Evolutionary conservation across 2,113 vertebrate species (phyloP).

Genomic region (Mastomys natalensis): DNA sequence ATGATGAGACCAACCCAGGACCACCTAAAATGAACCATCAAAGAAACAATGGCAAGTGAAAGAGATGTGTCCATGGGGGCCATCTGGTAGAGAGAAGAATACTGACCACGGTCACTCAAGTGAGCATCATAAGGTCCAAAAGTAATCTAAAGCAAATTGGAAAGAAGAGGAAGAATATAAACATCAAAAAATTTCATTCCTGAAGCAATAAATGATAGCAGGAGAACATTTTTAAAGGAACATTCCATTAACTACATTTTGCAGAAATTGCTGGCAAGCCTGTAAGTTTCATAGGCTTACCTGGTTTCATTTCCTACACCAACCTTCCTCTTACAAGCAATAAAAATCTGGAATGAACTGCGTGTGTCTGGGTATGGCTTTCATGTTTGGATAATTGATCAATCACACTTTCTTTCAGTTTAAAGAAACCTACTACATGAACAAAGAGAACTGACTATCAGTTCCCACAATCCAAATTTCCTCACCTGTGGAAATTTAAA

Average conservation of each 20-base stretch:
- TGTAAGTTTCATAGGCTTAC: background rate
- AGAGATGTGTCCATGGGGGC: background rate
- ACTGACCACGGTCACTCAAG: background rate
- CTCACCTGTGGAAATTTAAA: background rate
- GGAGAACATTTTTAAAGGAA: background rate
- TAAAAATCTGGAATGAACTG: fast-evolving
- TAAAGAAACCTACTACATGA: fast-evolving
- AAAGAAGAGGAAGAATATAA: background rate
- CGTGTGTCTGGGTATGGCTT: too few relatives aligned
- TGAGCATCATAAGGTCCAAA: background rate
- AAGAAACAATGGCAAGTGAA: background rate
- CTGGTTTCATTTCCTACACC: background rate
- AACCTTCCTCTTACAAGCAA: fast-evolving
- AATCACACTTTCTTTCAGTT: background rate
- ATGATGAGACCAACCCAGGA: background rate
- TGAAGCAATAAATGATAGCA: background rate
- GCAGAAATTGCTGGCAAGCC: background rate
- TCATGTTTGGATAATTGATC: too few relatives aligned
- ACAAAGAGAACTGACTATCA: fast-evolving
- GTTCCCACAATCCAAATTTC: background rate
- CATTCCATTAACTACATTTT: background rate
- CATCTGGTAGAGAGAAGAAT: background rate
- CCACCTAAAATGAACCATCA: background rate
- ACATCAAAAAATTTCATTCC: background rate
- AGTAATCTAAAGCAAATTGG: background rate